Conservation (phyloP, 2,888 invertebrate species). For the Diachrysia chrysitis region DNA sequence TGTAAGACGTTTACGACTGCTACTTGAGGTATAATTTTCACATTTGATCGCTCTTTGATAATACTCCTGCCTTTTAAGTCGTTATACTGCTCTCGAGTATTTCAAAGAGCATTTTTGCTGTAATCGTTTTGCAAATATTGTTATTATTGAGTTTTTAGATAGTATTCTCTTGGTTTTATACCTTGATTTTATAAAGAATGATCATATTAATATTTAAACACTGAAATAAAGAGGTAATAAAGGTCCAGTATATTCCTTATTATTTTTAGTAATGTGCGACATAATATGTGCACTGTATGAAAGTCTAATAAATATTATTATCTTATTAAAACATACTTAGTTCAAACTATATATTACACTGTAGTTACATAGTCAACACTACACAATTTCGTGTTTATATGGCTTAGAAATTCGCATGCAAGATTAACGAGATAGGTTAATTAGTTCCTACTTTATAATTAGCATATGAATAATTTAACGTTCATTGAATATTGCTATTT, state of each 20-base stretch:
- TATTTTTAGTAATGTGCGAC: no score
- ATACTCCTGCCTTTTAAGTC: constrained; percentile 27
- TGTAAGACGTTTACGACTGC: constrained; percentile 35
- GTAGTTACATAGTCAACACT: neutral
- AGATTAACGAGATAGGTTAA: constrained; percentile 27
- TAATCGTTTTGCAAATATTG: constrained; percentile 12
- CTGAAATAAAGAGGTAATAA: neutral
- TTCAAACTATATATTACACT: no score
- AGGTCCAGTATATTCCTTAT: neutral
- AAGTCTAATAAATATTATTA: no score
- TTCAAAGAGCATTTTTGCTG: constrained; percentile 25
- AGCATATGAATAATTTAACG: constrained; percentile 31
- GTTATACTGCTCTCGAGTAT: constrained; percentile 10
- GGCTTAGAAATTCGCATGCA: constrained; percentile 23
- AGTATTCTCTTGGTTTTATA: constrained; percentile 13
- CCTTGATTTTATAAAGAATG: constrained; percentile 4
- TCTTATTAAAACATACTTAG: no score
- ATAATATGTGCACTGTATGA: no score
- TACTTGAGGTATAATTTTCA: constrained; percentile 41
- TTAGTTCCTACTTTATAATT: constrained; percentile 43
- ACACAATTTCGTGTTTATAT: neutral
- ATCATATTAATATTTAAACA: neutral
- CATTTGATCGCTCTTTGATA: constrained; percentile 47
- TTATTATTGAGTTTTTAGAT: constrained; percentile 17
- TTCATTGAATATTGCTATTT: constrained; percentile 3